These are phyloP conservation scores for Nasua narica DNA, from an alignment of 2,797 vertebrate genomes.

Conservation along the genomic window DNA sequence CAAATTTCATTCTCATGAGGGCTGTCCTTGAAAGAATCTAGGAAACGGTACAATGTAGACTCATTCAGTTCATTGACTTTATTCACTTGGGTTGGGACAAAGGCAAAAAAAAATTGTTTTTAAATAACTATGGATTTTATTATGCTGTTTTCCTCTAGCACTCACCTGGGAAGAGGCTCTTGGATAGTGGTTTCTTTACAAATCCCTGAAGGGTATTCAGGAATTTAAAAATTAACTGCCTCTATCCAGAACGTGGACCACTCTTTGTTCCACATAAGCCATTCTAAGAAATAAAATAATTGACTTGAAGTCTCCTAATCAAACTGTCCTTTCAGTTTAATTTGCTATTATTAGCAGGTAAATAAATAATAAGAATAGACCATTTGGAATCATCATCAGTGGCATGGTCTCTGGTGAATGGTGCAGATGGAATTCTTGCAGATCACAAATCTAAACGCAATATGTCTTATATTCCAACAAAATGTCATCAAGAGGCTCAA, in stretches of 20 bases:
- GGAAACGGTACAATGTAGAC: constrained; percentile 39
- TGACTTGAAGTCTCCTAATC: constrained; percentile 74
- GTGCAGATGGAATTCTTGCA: constrained; percentile 75
- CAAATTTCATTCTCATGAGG: constrained; percentile 12
- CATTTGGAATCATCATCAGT: constrained; percentile 77
- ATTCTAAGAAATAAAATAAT: constrained; percentile 74
- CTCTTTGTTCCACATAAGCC: constrained; percentile 68
- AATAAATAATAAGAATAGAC: constrained; percentile 75
- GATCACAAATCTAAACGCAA: constrained; percentile 82
- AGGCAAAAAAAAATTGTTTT: constrained; percentile 73
- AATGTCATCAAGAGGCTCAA: constrained; percentile 78
- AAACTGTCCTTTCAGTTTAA: constrained; percentile 68
- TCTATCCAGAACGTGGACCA: neutral
- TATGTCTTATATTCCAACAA: constrained; percentile 77
- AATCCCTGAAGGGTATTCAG: constrained; percentile 29
- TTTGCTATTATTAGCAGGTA: constrained; percentile 78
- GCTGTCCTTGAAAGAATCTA: neutral
- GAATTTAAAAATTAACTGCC: neutral
- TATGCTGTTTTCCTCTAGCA: constrained; percentile 65
- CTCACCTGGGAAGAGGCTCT: constrained; percentile 49
- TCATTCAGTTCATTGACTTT: constrained; percentile 57
- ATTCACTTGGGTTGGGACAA: constrained; percentile 54
- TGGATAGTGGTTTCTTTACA: constrained; percentile 63
- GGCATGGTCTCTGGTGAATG: constrained; percentile 62
- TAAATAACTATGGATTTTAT: constrained; percentile 66